These are phyloP conservation scores for Agrochola circellaris DNA, from an alignment of 2,888 invertebrate species.

Conservation along the genomic window DNA sequence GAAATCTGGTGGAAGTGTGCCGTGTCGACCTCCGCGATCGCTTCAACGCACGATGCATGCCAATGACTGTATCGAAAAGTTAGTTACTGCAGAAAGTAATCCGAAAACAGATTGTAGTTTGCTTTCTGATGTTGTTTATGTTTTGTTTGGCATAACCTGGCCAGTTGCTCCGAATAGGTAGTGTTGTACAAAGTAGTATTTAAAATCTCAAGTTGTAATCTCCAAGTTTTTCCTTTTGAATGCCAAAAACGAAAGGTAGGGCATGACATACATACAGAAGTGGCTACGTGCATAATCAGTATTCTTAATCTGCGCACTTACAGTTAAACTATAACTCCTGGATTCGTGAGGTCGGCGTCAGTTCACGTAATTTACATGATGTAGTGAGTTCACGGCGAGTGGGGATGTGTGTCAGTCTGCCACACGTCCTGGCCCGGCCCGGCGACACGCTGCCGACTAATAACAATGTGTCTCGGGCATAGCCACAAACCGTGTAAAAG, in stretches of 20 bases:
- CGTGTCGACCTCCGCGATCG: conserved; percentile 66
- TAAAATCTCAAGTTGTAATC: conserved; percentile 18
- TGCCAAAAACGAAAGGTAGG: conserved; percentile 41
- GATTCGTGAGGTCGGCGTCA: conserved; percentile 53
- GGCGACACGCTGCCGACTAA: conserved; percentile 83
- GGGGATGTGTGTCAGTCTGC: conserved; percentile 84
- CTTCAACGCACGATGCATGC: conserved; percentile 68
- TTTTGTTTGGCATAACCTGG: conserved; percentile 37
- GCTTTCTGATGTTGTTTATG: conserved; percentile 40
- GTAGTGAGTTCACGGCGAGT: conserved; percentile 40
- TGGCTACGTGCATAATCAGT: conserved; percentile 64
- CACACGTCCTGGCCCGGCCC: conserved; percentile 81
- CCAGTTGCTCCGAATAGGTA: conserved; percentile 7
- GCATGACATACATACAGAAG: conserved; percentile 41
- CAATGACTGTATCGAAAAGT: conserved; percentile 58
- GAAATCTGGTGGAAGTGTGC: conserved; percentile 71
- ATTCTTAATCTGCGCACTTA: conserved; percentile 60
- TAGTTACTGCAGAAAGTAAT: conserved; percentile 56
- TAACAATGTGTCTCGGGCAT: conserved; percentile 83
- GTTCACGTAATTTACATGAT: conserved; percentile 62
- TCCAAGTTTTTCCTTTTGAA: conserved; percentile 28
- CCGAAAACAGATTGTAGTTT: conserved; percentile 22
- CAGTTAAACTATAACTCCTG: conserved; percentile 62
- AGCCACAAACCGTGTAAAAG: conserved; percentile 89
- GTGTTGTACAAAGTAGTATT: neutral